Conservation (phyloP, 2,888 invertebrate species). For the Diaphora mendica region DNA sequence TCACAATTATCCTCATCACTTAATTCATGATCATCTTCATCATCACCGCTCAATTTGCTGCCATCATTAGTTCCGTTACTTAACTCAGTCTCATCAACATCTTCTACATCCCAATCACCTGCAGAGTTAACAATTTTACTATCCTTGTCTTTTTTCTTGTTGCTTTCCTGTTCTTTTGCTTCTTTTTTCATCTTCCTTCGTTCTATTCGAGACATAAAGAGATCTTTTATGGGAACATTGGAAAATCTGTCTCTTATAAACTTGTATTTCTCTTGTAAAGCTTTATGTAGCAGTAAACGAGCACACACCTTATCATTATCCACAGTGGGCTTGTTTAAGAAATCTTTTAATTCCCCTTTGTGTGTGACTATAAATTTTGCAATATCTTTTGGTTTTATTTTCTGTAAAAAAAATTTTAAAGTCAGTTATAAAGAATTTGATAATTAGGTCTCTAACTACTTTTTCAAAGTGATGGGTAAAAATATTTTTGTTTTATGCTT, state of each 20-base stretch:
- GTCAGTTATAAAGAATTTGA: not conserved
- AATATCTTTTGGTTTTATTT: slow-evolving; percentile 78
- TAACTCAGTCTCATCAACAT: slow-evolving; percentile 47
- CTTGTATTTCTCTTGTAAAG: slow-evolving; percentile 75
- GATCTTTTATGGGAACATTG: slow-evolving; percentile 75
- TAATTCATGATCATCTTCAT: slow-evolving; percentile 24
- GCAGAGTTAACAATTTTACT: slow-evolving; percentile 61
- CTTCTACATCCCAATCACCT: slow-evolving; percentile 73
- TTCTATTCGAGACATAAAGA: slow-evolving; percentile 79
- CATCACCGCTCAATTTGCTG: slow-evolving; percentile 32
- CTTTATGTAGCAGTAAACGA: slow-evolving; percentile 74
- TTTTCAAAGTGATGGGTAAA: not conserved
- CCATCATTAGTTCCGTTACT: slow-evolving; percentile 25
- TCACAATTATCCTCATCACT: slow-evolving; percentile 18
- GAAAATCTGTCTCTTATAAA: slow-evolving; percentile 70
- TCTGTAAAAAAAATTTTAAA: slow-evolving; percentile 63
- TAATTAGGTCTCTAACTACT: not conserved
- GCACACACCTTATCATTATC: slow-evolving; percentile 78
- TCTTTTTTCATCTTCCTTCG: slow-evolving; percentile 76
- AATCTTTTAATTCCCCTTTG: slow-evolving; percentile 68
- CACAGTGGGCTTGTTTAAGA: slow-evolving; percentile 72
- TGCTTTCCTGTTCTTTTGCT: slow-evolving; percentile 70
- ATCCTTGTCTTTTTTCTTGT: slow-evolving; percentile 64
- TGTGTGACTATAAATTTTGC: slow-evolving; percentile 78
- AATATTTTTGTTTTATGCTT: too few relatives aligned